A percentile compares a stretch with the other conserved stretches of the same genome.
Conservation (phyloP, 1,140 invertebrate species). For the Olivierus martensii region DNA sequence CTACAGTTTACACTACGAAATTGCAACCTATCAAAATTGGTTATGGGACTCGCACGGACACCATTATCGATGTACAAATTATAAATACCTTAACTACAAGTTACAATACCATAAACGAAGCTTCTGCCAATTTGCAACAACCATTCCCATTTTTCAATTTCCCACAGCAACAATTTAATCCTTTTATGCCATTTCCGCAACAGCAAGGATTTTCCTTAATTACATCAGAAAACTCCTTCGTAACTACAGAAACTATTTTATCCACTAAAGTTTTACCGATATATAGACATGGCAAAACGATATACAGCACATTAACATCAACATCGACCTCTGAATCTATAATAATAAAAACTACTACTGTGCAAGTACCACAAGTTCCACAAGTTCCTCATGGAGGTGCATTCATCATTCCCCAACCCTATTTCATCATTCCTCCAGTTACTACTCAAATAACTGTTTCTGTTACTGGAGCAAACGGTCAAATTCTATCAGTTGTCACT, state of each 20-base stretch:
- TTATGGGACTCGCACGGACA: conserved; percentile 22
- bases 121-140: background rate
- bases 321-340: conserved; percentile 70
- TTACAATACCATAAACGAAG: conserved; percentile 13
- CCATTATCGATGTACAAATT: conserved; percentile 15
- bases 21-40: conserved; percentile 22
- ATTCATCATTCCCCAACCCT: conserved; percentile 18
- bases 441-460: conserved; percentile 22
- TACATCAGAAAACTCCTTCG: conserved; percentile 30
- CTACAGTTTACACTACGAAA: conserved; percentile 17
- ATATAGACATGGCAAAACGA: conserved; percentile 75
- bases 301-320: conserved; percentile 75
- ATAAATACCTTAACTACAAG: conserved; percentile 20
- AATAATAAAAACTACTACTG: conserved; percentile 40
- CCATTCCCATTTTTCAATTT: conserved; percentile 26
- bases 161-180: conserved; percentile 21
- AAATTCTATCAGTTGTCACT: conserved; percentile 21
- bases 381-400: conserved; percentile 26
- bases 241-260: conserved; percentile 72
- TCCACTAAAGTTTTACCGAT: conserved; percentile 71
- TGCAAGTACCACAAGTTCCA: conserved; percentile 31
- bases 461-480: conserved; percentile 21
- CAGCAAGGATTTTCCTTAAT: conserved; percentile 10
- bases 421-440: conserved; percentile 16
- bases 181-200: conserved; percentile 31